These are phyloP conservation scores for Tangara arthus DNA, from an alignment of 2,797 vertebrate species.

Conservation along the genomic window DNA sequence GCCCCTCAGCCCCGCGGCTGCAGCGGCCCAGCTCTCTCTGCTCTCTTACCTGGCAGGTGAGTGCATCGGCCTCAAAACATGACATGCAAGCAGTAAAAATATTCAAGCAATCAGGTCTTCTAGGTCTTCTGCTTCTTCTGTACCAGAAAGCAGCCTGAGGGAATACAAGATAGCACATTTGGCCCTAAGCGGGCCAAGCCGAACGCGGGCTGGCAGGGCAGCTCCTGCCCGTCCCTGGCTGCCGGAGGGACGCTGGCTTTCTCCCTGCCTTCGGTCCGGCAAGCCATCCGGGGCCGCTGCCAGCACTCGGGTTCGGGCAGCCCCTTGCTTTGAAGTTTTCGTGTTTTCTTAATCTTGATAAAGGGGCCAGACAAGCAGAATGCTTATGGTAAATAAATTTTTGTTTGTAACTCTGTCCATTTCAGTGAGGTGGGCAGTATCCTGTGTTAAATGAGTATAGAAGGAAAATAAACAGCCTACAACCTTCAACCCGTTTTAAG, in stretches of 20 bases:
- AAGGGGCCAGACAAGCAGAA: neutral
- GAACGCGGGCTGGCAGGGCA: fast-evolving
- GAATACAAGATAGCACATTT: neutral
- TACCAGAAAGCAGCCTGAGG: neutral
- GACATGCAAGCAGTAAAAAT: neutral
- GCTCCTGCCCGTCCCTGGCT: neutral
- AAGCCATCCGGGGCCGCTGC: neutral
- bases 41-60: neutral
- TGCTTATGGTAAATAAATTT: neutral
- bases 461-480: neutral
- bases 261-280: neutral
- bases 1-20: fast-evolving
- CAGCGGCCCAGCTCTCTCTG: neutral
- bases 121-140: neutral
- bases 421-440: neutral
- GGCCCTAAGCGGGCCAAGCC: fast-evolving
- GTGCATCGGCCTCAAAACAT: neutral
- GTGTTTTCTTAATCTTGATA: neutral
- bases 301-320: neutral
- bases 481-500: neutral
- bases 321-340: neutral
- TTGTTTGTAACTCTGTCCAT: fast-evolving
- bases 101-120: neutral
- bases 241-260: neutral
- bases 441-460: neutral